Conservation (phyloP, 2,797 vertebrate species). For the Phrynocephalus guinanensis region DNA sequence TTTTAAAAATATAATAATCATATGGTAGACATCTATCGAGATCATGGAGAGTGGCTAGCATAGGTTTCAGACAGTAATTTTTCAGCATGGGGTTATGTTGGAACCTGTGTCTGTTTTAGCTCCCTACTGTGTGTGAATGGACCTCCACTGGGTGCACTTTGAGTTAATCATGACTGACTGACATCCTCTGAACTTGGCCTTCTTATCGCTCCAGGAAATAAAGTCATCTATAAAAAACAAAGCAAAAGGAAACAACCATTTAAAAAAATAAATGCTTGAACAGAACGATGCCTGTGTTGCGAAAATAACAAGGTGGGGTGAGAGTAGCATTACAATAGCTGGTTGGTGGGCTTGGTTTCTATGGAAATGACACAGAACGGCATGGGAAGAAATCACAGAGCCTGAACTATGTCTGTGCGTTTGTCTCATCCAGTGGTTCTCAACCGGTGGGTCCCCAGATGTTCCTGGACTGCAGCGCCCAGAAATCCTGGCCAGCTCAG, state of each 20-base stretch:
- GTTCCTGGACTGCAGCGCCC: too few relatives aligned
- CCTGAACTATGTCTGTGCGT: slow-evolving; percentile 20
- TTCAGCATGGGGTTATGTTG: accelerated
- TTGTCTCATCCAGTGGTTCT: background rate
- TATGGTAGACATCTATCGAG: background rate
- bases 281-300: slow-evolving; percentile 45
- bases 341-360: slow-evolving; percentile 53
- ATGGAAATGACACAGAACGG: slow-evolving; percentile 63
- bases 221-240: background rate
- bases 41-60: background rate
- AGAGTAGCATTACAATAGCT: slow-evolving; percentile 62
- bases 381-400: slow-evolving; percentile 43
- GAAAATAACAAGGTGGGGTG: slow-evolving; percentile 38
- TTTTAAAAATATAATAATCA: background rate
- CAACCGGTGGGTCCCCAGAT: too few relatives aligned
- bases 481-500: too few relatives aligned
- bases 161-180: slow-evolving; percentile 34
- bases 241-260: slow-evolving; percentile 21
- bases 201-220: slow-evolving; percentile 48
- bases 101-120: background rate
- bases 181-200: slow-evolving; percentile 26
- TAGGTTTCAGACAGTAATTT: background rate
- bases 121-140: slow-evolving; percentile 19
- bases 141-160: background rate
- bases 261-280: slow-evolving; percentile 5